A percentile compares a stretch with the other conserved stretches of the same genome.
These are phyloP conservation scores for Harpegnathos saltator DNA, from an alignment of 1,140 invertebrate genomes.

Conservation along the genomic window DNA sequence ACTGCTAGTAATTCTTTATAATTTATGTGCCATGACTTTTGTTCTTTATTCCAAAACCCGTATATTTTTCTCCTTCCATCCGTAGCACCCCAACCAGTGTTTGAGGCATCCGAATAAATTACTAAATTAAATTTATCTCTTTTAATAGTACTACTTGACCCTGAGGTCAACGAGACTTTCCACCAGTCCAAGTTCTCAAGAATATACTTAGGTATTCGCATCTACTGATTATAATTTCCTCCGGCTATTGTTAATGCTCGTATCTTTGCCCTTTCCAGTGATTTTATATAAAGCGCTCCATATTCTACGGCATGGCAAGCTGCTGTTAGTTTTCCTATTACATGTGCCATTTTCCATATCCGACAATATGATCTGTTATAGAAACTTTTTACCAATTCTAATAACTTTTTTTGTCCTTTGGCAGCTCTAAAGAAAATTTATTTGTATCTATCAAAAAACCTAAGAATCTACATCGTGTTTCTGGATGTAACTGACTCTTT, in stretches of 20 bases:
- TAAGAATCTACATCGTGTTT: conserved; percentile 28
- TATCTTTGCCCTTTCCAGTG: not conserved
- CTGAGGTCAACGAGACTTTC: no score
- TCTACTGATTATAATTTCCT: not conserved
- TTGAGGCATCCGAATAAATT: conserved; percentile 20
- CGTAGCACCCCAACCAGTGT: conserved; percentile 24
- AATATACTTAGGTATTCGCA: not conserved
- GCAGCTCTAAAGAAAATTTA: not conserved
- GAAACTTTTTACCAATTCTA: not conserved
- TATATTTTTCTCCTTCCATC: conserved; percentile 67
- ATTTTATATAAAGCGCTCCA: conserved; percentile 59
- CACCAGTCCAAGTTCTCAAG: not conserved
- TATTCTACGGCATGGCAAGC: conserved; percentile 60
- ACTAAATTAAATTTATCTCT: not conserved
- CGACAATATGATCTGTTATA: no score
- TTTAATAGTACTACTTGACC: no score
- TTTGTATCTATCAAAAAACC: not conserved
- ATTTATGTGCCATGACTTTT: conserved; percentile 35
- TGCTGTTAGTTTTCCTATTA: conserved; percentile 53
- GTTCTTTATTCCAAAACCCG: conserved; percentile 31
- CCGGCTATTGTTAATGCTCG: not conserved
- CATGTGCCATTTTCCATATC: no score
- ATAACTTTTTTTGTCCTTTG: not conserved
- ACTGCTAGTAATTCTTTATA: conserved; percentile 34
- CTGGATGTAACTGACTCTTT: not conserved